Evolutionary conservation across 2,888 invertebrate genomes (phyloP).

Genomic region (Stenolophus ochropezus): DNA sequence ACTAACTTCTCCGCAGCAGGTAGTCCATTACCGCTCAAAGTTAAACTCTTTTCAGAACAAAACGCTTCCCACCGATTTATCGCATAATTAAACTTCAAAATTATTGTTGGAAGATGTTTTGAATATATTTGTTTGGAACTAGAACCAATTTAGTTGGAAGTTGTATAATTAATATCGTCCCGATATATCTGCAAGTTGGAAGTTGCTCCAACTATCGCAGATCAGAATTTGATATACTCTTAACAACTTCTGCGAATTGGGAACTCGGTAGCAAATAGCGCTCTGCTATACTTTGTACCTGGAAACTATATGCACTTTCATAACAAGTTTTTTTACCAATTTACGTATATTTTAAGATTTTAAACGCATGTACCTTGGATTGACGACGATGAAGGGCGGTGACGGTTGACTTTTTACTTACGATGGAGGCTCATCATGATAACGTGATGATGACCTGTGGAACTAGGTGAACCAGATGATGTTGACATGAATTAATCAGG

Average conservation of each 20-base stretch:
- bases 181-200: conserved; percentile 10
- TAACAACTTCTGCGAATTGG: background rate
- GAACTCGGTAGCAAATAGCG: background rate
- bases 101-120: conserved; percentile 2
- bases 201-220: background rate
- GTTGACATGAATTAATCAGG: too few species aligned
- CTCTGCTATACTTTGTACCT: too few species aligned
- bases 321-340: too few species aligned
- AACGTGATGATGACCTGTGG: too few species aligned
- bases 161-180: conserved; percentile 13
- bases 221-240: conserved; percentile 12
- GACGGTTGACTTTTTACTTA: too few species aligned
- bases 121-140: conserved; percentile 30
- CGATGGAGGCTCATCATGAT: too few species aligned
- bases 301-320: too few species aligned
- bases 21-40: background rate
- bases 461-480: too few species aligned
- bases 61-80: background rate
- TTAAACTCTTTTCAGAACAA: background rate
- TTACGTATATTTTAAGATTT: too few species aligned
- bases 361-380: too few species aligned
- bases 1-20: background rate
- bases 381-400: too few species aligned
- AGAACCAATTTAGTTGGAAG: conserved; percentile 5
- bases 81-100: background rate